Percentiles rank a stretch among this genome's conserved stretches.
Conservation (phyloP, 2,113 vertebrate species). For the Ranitomeya variabilis region DNA sequence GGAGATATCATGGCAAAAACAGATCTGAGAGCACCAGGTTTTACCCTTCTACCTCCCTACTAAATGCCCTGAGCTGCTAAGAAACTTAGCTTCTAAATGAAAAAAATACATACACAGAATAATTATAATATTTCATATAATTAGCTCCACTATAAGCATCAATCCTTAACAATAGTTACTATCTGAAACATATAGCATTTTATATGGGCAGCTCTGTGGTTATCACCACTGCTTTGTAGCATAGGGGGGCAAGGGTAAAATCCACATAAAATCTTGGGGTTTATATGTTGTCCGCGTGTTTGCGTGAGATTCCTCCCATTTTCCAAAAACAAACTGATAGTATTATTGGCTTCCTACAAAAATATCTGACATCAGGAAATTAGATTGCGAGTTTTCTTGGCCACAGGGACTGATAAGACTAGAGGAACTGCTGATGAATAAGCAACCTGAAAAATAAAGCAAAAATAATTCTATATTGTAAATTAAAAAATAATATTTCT, state of each 20-base stretch:
- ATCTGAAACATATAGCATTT: not conserved
- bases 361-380: too few relatives aligned
- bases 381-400: too few relatives aligned
- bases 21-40: not conserved
- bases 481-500: too few relatives aligned
- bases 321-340: too few relatives aligned
- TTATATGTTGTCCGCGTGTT: not conserved
- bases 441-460: too few relatives aligned
- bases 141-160: not conserved
- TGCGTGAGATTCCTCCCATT: too few relatives aligned
- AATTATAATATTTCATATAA: not conserved
- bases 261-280: not conserved
- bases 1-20: constrained; percentile 1
- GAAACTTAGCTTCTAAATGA: not conserved
- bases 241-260: not conserved
- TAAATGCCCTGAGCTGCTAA: not conserved
- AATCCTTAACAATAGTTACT: not conserved
- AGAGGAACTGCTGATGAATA: too few relatives aligned
- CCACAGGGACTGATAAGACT: too few relatives aligned
- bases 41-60: not conserved
- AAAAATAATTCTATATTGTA: too few relatives aligned
- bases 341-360: too few relatives aligned
- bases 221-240: not conserved
- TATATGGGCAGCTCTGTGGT: not conserved
- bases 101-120: not conserved